phyloP scores from a whole-genome alignment of 2,797 vertebrate species.

The Rhabdophis nuchalis region DNA sequence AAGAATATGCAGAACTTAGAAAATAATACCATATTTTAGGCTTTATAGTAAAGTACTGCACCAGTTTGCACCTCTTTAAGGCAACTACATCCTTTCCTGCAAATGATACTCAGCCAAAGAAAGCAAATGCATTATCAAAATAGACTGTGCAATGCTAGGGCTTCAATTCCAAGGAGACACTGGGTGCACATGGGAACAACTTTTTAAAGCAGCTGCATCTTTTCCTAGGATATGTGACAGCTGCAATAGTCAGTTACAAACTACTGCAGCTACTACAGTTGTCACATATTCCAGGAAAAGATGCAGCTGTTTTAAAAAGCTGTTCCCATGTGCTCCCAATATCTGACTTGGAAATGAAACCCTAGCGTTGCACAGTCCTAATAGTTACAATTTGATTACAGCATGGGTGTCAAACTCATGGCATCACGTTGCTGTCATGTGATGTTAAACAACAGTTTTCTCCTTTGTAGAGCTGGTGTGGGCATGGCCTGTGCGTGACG shows the following conservation, averaged over 20 bases:
- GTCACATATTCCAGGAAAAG: not conserved
- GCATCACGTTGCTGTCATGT: no score
- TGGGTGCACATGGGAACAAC: not conserved
- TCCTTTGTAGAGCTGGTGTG: no score
- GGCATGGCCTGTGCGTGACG: no score
- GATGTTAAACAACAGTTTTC: not conserved
- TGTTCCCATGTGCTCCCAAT: not conserved
- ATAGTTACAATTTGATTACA: not conserved
- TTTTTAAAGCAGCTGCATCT: not conserved
- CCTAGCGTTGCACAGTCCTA: not conserved
- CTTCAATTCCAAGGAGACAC: not conserved
- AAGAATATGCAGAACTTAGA: not conserved
- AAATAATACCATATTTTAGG: not conserved
- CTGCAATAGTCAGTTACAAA: not conserved
- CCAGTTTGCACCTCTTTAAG: not conserved
- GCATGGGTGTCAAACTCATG: not conserved
- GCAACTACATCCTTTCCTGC: not conserved
- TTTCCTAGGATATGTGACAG: not conserved
- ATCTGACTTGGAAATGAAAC: not conserved
- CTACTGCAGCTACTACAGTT: not conserved
- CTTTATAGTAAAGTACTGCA: not conserved
- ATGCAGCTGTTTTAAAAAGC: not conserved
- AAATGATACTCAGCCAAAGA: not conserved
- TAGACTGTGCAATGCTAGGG: not conserved
- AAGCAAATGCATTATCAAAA: not conserved